These are phyloP conservation scores for Octopus bimaculoides DNA, from an alignment of 1,140 invertebrate genomes.

Conservation along the genomic window DNA sequence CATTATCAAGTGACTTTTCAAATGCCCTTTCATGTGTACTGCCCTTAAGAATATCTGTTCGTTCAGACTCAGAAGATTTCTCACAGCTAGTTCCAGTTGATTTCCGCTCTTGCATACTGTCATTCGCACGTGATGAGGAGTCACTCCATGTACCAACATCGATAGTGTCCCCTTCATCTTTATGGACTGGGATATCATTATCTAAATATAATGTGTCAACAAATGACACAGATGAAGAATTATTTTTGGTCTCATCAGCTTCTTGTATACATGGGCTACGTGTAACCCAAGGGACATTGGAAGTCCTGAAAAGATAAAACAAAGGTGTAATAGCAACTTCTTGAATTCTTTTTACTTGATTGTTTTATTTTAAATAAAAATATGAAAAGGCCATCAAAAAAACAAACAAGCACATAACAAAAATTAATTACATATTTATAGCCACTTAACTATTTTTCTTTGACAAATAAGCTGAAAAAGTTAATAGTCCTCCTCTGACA, in stretches of 20 bases:
- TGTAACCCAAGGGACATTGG: not conserved
- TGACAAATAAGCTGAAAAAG: too few species aligned
- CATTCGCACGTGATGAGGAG: not conserved
- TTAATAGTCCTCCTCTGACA: too few species aligned
- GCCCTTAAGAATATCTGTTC: slow-evolving; percentile 19
- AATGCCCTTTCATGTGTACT: slow-evolving; percentile 36
- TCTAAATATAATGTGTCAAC: slow-evolving; percentile 6
- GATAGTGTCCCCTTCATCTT: not conserved
- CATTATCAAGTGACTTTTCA: slow-evolving; percentile 44
- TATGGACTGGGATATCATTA: slow-evolving; percentile 5
- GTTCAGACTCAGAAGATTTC: slow-evolving; percentile 21
- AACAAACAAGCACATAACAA: too few species aligned
- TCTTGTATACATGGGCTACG: not conserved
- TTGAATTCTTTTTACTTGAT: too few species aligned
- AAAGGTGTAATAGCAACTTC: too few species aligned
- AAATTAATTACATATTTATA: too few species aligned
- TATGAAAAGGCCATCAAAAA: too few species aligned
- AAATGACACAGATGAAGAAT: not conserved
- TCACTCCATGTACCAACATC: slow-evolving; percentile 12
- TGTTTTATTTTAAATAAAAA: too few species aligned
- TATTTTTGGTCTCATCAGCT: slow-evolving; percentile 1
- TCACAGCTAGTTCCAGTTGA: slow-evolving; percentile 16
- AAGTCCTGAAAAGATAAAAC: not conserved
- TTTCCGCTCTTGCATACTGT: slow-evolving; percentile 11
- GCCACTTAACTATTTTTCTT: too few species aligned